Conservation (phyloP, 1,140 invertebrate species). For the Doryteuthis pealeii region DNA sequence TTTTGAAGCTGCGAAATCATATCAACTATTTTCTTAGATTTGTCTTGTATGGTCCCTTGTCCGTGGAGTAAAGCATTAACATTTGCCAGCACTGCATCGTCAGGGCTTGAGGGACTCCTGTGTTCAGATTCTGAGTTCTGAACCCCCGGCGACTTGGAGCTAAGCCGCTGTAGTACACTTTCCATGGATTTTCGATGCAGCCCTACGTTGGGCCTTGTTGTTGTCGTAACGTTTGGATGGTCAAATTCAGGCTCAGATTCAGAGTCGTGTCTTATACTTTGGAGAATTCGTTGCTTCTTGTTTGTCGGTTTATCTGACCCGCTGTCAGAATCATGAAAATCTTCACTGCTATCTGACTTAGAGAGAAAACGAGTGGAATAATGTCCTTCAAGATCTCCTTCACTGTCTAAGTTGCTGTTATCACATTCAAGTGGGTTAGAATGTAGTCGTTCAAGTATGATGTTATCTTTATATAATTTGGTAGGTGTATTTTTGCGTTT, state of each 20-base stretch:
- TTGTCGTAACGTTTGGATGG: conserved; percentile 25
- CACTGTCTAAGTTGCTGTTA: conserved; percentile 25
- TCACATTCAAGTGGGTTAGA: conserved; percentile 16
- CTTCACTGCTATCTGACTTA: conserved; percentile 32
- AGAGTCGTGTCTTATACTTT: conserved; percentile 39
- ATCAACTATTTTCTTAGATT: conserved; percentile 75
- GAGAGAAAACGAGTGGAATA: conserved; percentile 32
- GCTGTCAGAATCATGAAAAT: conserved; percentile 33
- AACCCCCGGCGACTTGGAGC: conserved; percentile 27
- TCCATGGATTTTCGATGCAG: conserved; percentile 71
- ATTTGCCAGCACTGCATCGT: conserved; percentile 32
- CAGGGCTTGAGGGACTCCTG: background rate
- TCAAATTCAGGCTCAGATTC: conserved; percentile 69
- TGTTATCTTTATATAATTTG: conserved; percentile 80
- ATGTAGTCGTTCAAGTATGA: conserved; percentile 39
- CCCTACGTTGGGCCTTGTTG: conserved; percentile 37
- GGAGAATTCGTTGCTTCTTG: conserved; percentile 47
- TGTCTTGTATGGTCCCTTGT: conserved; percentile 41
- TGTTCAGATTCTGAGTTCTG: conserved; percentile 25
- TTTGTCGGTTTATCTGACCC: conserved; percentile 43
- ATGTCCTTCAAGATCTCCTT: conserved; percentile 30
- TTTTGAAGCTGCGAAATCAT: conserved; percentile 81
- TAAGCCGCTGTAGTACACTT: conserved; percentile 46
- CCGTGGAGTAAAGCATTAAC: conserved; percentile 45
- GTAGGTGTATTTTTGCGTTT: conserved; percentile 89